phyloP scores from a whole-genome alignment of 2,113 vertebrate genomes.

The Anser brachyrhynchus region DNA sequence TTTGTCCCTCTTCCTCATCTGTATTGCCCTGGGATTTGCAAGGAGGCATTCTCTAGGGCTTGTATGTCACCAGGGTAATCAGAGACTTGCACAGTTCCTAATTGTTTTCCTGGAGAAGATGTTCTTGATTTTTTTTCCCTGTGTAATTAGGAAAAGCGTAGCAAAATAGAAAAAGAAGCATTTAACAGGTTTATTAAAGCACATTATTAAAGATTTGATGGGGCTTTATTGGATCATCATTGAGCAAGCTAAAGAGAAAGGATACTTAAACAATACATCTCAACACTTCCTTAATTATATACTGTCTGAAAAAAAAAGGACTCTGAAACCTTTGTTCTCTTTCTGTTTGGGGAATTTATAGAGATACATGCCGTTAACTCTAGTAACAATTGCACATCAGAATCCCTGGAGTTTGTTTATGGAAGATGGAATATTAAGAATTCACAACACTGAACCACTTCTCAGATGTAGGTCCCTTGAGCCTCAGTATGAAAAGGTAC shows the following conservation, averaged over 20 bases:
- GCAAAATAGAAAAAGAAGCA: slow-evolving; percentile 62
- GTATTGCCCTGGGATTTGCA: not conserved
- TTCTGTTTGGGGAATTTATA: slow-evolving; percentile 32
- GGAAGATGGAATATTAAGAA: not conserved
- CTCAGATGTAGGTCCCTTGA: not conserved
- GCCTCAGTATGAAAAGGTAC: not conserved
- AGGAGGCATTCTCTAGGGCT: not conserved
- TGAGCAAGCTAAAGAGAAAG: slow-evolving; percentile 19
- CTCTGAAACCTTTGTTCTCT: not conserved
- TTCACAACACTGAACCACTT: not conserved
- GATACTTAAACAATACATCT: not conserved
- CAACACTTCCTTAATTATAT: slow-evolving; percentile 46
- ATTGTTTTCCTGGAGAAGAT: slow-evolving; percentile 61
- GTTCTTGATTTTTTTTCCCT: slow-evolving; percentile 22
- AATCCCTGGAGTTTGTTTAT: slow-evolving; percentile 42
- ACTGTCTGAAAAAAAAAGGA: slow-evolving; percentile 9
- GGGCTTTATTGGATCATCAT: slow-evolving; percentile 36
- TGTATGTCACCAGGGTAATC: not conserved
- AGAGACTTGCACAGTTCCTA: not conserved
- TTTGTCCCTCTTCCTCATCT: not conserved
- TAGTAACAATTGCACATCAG: not conserved
- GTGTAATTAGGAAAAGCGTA: slow-evolving; percentile 6
- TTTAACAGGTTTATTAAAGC: slow-evolving; percentile 49
- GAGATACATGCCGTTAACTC: slow-evolving; percentile 10
- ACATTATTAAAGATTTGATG: slow-evolving; percentile 51